Conservation (phyloP, 2,797 vertebrate genomes). For the Bradypus variegatus region DNA sequence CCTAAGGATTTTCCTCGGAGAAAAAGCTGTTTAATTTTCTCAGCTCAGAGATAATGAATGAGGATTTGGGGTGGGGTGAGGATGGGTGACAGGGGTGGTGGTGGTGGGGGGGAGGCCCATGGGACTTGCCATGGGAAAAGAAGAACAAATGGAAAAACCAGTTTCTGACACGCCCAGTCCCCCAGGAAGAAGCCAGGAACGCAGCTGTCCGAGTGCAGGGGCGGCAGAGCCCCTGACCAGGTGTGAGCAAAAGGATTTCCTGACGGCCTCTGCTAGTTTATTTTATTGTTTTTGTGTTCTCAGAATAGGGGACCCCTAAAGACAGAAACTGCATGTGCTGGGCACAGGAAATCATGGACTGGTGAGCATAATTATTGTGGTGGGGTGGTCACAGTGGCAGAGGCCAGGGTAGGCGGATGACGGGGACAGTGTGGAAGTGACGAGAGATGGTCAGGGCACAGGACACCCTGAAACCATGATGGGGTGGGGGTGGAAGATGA, state of each 20-base stretch:
- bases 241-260: fast-evolving
- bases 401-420: constrained; percentile 46
- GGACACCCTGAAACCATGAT: background rate
- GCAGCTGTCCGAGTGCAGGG: background rate
- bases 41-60: constrained; percentile 41
- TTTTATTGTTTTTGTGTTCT: background rate
- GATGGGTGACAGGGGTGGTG: background rate
- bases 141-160: background rate
- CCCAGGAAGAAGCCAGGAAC: background rate
- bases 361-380: constrained; percentile 49
- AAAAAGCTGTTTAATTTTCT: constrained; percentile 47
- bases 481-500: background rate
- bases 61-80: constrained; percentile 1
- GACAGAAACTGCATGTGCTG: background rate
- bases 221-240: background rate
- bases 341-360: constrained; percentile 23
- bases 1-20: constrained; percentile 34
- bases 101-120: background rate
- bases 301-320: constrained; percentile 43
- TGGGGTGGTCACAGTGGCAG: constrained; percentile 39
- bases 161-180: background rate
- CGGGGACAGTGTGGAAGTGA: background rate
- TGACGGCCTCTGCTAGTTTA: background rate
- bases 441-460: background rate
- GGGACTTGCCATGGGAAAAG: background rate